Conservation (phyloP, 2,797 vertebrate species). For the Hafferia zeledoni region DNA sequence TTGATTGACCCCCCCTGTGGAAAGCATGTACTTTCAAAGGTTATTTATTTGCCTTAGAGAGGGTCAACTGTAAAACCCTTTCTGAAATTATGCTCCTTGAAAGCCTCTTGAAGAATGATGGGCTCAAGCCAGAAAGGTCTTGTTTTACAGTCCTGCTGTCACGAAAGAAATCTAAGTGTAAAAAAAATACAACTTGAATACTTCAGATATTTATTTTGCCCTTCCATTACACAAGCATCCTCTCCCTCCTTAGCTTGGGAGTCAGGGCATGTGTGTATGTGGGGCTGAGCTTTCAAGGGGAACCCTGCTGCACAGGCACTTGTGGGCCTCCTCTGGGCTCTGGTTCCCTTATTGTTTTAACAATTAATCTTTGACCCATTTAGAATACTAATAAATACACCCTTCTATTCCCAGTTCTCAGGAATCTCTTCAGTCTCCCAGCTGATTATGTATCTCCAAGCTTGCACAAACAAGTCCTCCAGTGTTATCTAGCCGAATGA, state of each 20-base stretch:
- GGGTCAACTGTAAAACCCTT: neutral
- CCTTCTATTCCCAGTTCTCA: neutral
- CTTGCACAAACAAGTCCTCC: neutral
- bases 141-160: neutral
- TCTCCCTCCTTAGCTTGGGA: neutral
- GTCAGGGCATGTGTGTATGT: neutral
- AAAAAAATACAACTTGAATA: conserved; percentile 15
- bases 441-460: neutral
- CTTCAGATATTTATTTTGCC: conserved; percentile 39
- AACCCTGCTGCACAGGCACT: neutral
- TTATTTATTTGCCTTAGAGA: conserved; percentile 8
- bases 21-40: neutral
- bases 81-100: neutral
- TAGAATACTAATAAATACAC: neutral
- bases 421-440: neutral
- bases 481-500: neutral
- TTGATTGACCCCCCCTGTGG: rapidly evolving
- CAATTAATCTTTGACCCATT: neutral
- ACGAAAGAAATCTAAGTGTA: neutral
- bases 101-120: neutral
- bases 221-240: neutral
- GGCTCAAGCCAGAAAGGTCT: conserved; percentile 5
- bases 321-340: neutral
- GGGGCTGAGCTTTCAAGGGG: neutral
- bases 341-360: conserved; percentile 24